phyloP scores from a whole-genome alignment of 2,888 invertebrate species.

The Cerastoderma edule region DNA sequence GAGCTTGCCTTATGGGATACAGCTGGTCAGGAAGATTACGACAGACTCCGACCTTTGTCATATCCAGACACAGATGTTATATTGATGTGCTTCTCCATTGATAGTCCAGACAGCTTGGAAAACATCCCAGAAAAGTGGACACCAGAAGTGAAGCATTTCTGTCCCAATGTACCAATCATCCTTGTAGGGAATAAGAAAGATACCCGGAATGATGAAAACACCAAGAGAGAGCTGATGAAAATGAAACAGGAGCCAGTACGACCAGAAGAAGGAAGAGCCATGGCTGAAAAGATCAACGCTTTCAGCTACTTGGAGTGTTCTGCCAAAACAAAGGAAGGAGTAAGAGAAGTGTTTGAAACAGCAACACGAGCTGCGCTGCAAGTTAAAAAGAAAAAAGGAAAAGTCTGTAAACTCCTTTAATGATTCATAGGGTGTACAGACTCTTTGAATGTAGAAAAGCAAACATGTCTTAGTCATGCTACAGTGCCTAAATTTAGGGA shows the following conservation, averaged over 20 bases:
- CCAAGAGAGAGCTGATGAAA: constrained; percentile 90
- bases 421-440: constrained; percentile 25
- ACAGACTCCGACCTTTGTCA: constrained; percentile 96
- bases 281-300: constrained; percentile 99
- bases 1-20: constrained; percentile 92
- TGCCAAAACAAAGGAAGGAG: constrained; percentile 99
- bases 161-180: constrained; percentile 99
- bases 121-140: constrained; percentile 99
- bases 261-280: constrained; percentile 97
- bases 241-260: constrained; percentile 99
- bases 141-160: constrained; percentile 96
- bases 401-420: constrained; percentile 56
- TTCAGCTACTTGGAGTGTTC: constrained; percentile 99
- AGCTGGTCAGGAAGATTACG: constrained; percentile 99
- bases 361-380: constrained; percentile 99
- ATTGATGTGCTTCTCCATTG: constrained; percentile 99
- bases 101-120: constrained; percentile 99
- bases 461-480: too few species aligned
- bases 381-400: constrained; percentile 85
- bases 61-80: constrained; percentile 99
- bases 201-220: constrained; percentile 85
- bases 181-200: constrained; percentile 97
- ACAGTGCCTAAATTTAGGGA: too few species aligned
- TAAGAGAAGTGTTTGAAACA: constrained; percentile 99
- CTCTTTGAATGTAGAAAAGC: too few species aligned